Percentiles rank a stretch among this genome's conserved stretches.
Evolutionary conservation across 2,888 invertebrate genomes (phyloP).

Genomic region (Sclerodermus sp.): DNA sequence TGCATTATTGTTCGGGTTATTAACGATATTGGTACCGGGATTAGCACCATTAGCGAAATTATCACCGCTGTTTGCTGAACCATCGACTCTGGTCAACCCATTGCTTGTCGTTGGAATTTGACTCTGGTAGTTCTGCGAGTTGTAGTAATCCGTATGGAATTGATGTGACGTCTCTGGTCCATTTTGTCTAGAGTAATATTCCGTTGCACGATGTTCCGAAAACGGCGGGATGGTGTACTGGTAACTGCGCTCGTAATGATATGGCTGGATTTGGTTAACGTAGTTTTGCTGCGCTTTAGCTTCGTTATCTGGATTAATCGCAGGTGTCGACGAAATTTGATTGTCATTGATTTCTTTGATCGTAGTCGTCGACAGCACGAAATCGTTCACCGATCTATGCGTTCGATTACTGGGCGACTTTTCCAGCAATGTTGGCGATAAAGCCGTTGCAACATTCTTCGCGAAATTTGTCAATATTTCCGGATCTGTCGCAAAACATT

Average conservation of each 20-base stretch:
- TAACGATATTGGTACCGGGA: no score
- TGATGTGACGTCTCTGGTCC: no score
- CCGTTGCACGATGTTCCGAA: not conserved
- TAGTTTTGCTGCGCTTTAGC: not conserved
- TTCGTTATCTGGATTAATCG: not conserved
- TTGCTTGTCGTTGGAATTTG: no score
- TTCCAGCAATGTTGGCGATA: conserved; percentile 30
- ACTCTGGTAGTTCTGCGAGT: no score
- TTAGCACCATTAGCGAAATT: no score
- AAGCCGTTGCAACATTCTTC: conserved; percentile 35
- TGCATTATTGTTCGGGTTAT: no score
- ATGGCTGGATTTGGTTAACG: conserved; percentile 9
- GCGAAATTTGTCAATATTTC: conserved; percentile 37
- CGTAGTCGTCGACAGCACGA: not conserved
- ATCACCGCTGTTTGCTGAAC: no score
- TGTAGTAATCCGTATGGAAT: no score
- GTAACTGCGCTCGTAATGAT: conserved; percentile 11
- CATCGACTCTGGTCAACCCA: no score
- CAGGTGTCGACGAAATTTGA: not conserved
- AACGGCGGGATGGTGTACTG: conserved; percentile 13
- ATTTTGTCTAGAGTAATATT: no score
- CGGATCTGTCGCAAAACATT: conserved; percentile 23
- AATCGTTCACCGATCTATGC: conserved; percentile 11
- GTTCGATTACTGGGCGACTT: conserved; percentile 11
- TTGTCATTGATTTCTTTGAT: no score